Evolutionary conservation across 2,113 vertebrate species (phyloP).

Genomic region (Pongo abelii): DNA sequence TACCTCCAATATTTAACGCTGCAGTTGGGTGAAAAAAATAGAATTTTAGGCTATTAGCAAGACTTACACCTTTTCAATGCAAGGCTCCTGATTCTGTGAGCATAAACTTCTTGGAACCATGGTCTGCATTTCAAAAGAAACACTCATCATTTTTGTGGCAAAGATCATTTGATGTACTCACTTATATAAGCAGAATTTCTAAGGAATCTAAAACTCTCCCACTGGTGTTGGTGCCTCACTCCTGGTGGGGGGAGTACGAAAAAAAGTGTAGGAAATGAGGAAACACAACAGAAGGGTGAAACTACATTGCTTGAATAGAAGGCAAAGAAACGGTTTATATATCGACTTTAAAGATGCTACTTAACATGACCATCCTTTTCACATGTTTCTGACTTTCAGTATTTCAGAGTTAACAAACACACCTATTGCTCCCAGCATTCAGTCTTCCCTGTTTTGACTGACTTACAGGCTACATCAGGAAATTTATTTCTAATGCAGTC

Average conservation of each 20-base stretch:
- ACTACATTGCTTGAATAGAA: neutral
- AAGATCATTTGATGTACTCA: neutral
- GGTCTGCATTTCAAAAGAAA: slow-evolving; percentile 5
- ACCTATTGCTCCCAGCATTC: neutral
- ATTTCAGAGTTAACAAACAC: neutral
- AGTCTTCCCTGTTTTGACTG: neutral
- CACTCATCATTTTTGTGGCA: neutral
- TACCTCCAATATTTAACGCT: neutral
- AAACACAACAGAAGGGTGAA: neutral
- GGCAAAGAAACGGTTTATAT: neutral
- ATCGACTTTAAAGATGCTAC: neutral
- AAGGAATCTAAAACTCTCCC: neutral
- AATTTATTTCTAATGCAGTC: neutral
- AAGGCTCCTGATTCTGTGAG: neutral
- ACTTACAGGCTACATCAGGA: neutral
- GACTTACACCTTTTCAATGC: neutral
- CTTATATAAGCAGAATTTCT: neutral
- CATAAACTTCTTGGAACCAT: neutral
- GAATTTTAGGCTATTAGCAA: neutral
- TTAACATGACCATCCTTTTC: neutral
- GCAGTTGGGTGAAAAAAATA: neutral
- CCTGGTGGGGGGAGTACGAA: neutral
- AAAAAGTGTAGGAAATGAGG: neutral
- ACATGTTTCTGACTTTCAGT: neutral
- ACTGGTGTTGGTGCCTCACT: neutral